phyloP scores from a whole-genome alignment of 2,888 invertebrate species.

The Lycophotia porphyrea region DNA sequence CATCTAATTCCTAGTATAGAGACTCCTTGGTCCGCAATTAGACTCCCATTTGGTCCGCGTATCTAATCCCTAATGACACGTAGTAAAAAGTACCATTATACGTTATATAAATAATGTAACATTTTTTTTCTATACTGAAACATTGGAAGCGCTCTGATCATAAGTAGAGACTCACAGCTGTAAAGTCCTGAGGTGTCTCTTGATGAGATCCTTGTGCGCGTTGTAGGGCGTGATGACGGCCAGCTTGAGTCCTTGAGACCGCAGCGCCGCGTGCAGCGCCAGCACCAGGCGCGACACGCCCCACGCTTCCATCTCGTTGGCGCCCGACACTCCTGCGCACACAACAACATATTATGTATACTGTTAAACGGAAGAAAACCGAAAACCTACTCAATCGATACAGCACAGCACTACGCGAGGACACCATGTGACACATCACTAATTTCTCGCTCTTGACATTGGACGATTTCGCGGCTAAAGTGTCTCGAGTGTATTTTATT shows the following conservation, averaged over 20 bases:
- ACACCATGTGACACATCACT: no score
- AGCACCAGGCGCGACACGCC: conserved; percentile 80
- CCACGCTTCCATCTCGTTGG: conserved; percentile 85
- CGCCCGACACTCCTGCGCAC: conserved; percentile 75
- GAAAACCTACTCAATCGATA: no score
- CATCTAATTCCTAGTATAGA: no score
- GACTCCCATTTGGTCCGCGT: no score
- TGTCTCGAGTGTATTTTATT: no score
- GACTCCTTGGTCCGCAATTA: no score
- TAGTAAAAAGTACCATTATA: background rate
- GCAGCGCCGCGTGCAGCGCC: conserved; percentile 69
- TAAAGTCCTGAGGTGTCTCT: conserved; percentile 73
- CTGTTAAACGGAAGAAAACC: no score
- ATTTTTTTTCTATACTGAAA: background rate
- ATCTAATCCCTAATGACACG: no score
- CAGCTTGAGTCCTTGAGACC: conserved; percentile 69
- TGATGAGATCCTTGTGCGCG: conserved; percentile 85
- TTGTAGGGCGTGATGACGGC: conserved; percentile 88
- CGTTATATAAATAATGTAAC: background rate
- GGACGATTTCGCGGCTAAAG: no score
- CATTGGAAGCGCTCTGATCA: background rate
- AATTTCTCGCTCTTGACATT: no score
- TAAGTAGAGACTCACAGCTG: conserved; percentile 67
- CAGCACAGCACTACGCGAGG: no score
- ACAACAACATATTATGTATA: background rate